Base-by-base conservation (phyloP, 1,140 invertebrate genomes). In the Calliphora vicina region DNA sequence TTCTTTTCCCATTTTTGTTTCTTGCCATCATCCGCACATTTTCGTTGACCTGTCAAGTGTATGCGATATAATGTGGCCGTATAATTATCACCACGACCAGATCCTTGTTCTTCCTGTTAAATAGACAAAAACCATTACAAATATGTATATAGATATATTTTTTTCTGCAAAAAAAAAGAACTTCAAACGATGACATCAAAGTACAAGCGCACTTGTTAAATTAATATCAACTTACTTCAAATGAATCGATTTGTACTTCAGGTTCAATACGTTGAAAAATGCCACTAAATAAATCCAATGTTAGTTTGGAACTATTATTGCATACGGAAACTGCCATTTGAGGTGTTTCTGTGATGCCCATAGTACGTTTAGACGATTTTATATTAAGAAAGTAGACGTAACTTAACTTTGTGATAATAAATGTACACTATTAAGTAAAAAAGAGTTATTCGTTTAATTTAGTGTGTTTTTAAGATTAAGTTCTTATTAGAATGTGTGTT, bases 31-130 rank as follows among this genome's bases (percentile, higher is more conserved):
- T 88, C 88, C n/a, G 85, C 85, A 6, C 86, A 82, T 43, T 91
- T 91, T 26, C 92, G 91, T 8, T 91, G 90, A 0, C 94, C 94
- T 84, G 92, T 93, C 0, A 94, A 87, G 0, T 91, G 91, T 43
- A 95, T 91, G 17, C 94, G 92, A 86, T 95, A 95, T 0, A 95
- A 88, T 92, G 94, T 94, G 12, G 94, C 94, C 0, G 94, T 95
- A 85, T 95, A 95, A 87, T 95, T 95, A 84, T 95, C 94, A 8
- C 94, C 94, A 50, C 94, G 91, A 82, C 93, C 94, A 0, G 94
- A 94, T 8, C 94, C 94, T 9, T 92, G 93, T n/a, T 93, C 92
- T 83, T 94, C 92, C 91, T 94, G 87, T 91, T 35, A 10, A 10
- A 10, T 8, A 35, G 45, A 10, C 17, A 82, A 67, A 29, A 80